phyloP scores from a whole-genome alignment of 2,113 vertebrate genomes.

The Oceanites oceanicus region DNA sequence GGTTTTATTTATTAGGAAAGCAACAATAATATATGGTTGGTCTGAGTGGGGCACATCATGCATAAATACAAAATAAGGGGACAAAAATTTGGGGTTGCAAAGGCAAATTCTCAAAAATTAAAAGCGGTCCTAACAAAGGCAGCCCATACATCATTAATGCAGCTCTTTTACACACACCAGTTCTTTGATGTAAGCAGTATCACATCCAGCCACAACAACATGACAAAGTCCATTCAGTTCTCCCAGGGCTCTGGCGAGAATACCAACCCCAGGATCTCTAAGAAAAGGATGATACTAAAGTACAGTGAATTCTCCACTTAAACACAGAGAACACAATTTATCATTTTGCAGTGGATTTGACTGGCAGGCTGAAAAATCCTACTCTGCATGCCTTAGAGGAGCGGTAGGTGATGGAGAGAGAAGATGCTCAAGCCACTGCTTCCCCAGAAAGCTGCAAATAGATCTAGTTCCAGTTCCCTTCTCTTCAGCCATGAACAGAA shows the following conservation, averaged over 20 bases:
- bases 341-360: not conserved
- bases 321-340: not conserved
- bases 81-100: not conserved
- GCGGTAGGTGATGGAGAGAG: not conserved
- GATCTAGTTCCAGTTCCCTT: not conserved
- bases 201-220: not conserved
- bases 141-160: not conserved
- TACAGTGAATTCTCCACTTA: not conserved
- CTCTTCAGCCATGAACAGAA: not conserved
- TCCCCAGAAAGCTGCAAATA: not conserved
- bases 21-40: not conserved
- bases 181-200: not conserved
- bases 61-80: not conserved
- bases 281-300: not conserved
- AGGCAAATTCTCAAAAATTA: not conserved
- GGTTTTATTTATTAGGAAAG: not conserved
- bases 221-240: not conserved
- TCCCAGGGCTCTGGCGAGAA: not conserved
- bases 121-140: not conserved
- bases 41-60: not conserved
- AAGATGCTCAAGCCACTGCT: not conserved
- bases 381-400: not conserved
- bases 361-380: not conserved
- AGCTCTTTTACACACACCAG: not conserved
- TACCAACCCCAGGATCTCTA: not conserved